A percentile compares a stretch with the other conserved stretches of the same genome.
These are phyloP conservation scores for Hypolimnas misippus DNA, from an alignment of 2,888 invertebrate genomes.

Conservation along the genomic window DNA sequence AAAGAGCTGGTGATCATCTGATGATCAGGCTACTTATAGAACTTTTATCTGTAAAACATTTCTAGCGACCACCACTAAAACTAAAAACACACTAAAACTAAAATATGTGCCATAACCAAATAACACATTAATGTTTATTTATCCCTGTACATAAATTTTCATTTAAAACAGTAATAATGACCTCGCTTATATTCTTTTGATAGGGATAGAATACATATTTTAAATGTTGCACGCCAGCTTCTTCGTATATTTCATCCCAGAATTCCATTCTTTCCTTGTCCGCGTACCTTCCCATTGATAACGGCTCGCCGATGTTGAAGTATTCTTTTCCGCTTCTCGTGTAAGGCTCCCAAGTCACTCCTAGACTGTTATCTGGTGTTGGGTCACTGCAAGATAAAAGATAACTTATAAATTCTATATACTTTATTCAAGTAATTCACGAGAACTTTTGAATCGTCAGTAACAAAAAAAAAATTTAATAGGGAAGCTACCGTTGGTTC, in stretches of 20 bases:
- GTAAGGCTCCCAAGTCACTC: conserved; percentile 63
- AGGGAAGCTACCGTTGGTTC: no score
- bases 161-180: background rate
- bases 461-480: no score
- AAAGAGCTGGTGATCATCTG: no score
- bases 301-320: conserved; percentile 58
- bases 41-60: no score
- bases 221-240: conserved; percentile 46
- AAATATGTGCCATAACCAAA: no score
- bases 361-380: conserved; percentile 47
- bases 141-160: background rate
- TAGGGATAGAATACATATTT: background rate
- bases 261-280: conserved; percentile 61
- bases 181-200: background rate
- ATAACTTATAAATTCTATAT: no score
- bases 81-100: no score
- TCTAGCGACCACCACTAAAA: no score
- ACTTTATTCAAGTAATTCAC: no score
- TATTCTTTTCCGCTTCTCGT: conserved; percentile 55
- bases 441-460: no score
- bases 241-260: conserved; percentile 70
- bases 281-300: conserved; percentile 53
- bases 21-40: no score
- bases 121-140: no score
- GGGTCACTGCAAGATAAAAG: conserved; percentile 58